Evolutionary conservation across 2,113 vertebrate species (phyloP).

Genomic region (Eonycteris spelaea): DNA sequence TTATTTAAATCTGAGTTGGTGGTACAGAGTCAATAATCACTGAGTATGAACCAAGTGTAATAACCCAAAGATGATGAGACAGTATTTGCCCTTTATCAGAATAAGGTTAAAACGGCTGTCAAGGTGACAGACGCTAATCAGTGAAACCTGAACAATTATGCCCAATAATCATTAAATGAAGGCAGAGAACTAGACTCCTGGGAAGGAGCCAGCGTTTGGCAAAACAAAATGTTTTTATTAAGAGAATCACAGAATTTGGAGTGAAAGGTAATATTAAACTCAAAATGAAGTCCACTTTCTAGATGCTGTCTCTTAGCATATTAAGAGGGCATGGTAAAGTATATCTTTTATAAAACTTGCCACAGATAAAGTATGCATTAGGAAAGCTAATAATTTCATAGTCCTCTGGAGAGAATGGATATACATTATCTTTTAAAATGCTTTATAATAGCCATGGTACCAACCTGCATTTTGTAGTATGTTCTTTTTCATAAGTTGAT

Average conservation of each 20-base stretch:
- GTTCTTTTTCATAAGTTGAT: not conserved
- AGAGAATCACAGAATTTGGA: conserved; percentile 17
- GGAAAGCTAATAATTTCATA: not conserved
- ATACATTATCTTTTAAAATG: not conserved
- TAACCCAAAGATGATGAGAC: conserved; percentile 74
- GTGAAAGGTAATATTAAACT: not conserved
- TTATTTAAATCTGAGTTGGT: conserved; percentile 73
- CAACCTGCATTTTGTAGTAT: not conserved
- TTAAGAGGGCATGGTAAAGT: not conserved
- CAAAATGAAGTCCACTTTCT: conserved; percentile 14
- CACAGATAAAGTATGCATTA: not conserved
- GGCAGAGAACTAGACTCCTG: conserved; percentile 56
- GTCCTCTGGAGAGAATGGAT: not conserved
- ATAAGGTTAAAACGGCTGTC: conserved; percentile 69
- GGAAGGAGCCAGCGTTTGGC: conserved; percentile 42
- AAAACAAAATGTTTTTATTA: conserved; percentile 53
- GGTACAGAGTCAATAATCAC: conserved; percentile 67
- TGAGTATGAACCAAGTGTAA: conserved; percentile 71
- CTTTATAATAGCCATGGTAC: not conserved
- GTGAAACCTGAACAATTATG: conserved; percentile 69
- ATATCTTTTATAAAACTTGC: not conserved
- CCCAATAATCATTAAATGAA: conserved; percentile 69
- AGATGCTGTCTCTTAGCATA: not conserved
- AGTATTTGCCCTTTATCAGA: conserved; percentile 67
- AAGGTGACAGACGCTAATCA: conserved; percentile 70